Evolutionary conservation across 2,113 vertebrate genomes (phyloP).

Genomic region (Neodontobutis hainanensis): DNA sequence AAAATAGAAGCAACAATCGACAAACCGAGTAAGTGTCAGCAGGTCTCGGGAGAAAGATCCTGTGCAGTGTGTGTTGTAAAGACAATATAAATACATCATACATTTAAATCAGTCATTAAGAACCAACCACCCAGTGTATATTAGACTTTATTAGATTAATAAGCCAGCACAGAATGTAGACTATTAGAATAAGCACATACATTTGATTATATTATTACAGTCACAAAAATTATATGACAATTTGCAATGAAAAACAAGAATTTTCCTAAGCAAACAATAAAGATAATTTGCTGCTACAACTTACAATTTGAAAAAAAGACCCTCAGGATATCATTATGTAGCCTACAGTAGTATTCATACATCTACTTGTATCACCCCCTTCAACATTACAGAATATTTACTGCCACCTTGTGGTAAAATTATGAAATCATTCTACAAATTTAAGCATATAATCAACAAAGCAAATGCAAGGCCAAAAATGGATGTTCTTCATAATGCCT

Average conservation of each 20-base stretch:
- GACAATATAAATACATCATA: not conserved
- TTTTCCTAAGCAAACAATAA: too few relatives aligned
- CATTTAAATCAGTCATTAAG: too few relatives aligned
- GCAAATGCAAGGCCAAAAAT: too few relatives aligned
- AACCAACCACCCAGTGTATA: not conserved
- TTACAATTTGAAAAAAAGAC: not conserved
- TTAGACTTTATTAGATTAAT: not conserved
- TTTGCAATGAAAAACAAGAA: not conserved
- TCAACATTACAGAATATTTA: slow-evolving; percentile 23
- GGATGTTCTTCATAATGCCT: too few relatives aligned
- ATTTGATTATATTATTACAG: not conserved
- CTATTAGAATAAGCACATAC: not conserved
- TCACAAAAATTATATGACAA: not conserved
- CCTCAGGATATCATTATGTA: too few relatives aligned
- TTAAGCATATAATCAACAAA: too few relatives aligned
- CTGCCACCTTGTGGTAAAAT: slow-evolving; percentile 62
- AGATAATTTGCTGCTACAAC: too few relatives aligned
- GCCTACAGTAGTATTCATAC: not conserved
- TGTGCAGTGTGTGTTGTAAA: slow-evolving; percentile 4
- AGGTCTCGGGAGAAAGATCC: slow-evolving; percentile 46
- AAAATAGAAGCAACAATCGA: slow-evolving; percentile 61
- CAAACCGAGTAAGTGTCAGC: slow-evolving; percentile 42
- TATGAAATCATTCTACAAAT: too few relatives aligned
- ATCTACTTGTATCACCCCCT: not conserved
- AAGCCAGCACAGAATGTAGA: not conserved